Evolutionary conservation across 2,113 vertebrate species (phyloP).

Genomic region (Anas platyrhynchos): DNA sequence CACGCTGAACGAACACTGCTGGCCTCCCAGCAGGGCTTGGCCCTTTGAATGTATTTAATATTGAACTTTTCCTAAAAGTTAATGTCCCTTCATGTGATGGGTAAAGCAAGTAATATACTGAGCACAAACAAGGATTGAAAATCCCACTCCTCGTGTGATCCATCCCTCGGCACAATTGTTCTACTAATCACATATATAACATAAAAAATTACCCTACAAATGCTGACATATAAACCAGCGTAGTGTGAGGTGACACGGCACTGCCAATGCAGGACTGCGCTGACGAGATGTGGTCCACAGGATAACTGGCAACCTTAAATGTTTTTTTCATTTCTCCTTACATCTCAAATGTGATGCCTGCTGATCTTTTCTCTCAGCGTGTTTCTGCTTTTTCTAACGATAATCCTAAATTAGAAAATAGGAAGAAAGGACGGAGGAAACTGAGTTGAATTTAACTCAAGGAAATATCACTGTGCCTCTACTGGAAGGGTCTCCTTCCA

Average conservation of each 20-base stretch:
- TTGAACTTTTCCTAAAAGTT: not conserved
- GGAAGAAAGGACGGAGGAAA: not conserved
- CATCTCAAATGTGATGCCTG: not conserved
- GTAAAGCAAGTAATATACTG: not conserved
- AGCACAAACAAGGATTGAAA: not conserved
- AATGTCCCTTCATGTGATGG: not conserved
- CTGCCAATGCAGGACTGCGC: not conserved
- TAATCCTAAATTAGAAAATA: not conserved
- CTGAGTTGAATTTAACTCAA: not conserved
- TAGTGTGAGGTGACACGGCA: not conserved
- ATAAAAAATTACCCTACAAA: not conserved
- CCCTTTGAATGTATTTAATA: rapidly evolving
- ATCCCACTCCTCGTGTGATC: rapidly evolving
- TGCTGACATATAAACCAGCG: rapidly evolving
- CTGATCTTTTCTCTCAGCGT: not conserved
- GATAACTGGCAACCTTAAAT: not conserved
- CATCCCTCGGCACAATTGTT: not conserved
- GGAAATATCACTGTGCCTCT: not conserved
- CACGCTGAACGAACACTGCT: not conserved
- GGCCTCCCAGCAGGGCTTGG: rapidly evolving
- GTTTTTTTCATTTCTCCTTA: not conserved
- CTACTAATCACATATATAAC: no score
- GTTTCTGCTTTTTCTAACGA: not conserved
- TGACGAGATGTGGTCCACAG: rapidly evolving
- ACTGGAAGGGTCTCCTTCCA: not conserved